Evolutionary conservation across 1,140 invertebrate genomes (phyloP).

Genomic region (Branchinecta lynchi): DNA sequence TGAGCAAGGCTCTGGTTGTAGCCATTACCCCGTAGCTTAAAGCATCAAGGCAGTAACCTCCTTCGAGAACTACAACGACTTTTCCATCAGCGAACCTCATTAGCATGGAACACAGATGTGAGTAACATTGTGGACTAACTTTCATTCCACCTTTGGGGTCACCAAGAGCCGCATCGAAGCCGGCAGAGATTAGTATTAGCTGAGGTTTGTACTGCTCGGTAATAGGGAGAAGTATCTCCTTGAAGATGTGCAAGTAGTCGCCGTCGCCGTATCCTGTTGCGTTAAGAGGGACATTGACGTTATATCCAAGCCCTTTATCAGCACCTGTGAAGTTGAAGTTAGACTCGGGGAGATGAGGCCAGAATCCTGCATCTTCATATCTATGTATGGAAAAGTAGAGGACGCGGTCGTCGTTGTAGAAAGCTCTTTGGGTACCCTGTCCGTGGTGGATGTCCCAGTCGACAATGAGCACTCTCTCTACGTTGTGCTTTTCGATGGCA

Average conservation of each 20-base stretch:
- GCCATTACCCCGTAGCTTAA: not conserved
- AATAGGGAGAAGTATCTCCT: not conserved
- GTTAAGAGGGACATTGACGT: conserved; percentile 33
- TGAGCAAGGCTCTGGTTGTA: not conserved
- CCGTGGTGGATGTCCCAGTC: conserved; percentile 37
- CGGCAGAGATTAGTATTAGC: conserved; percentile 60
- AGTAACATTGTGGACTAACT: not conserved
- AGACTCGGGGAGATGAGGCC: conserved; percentile 25
- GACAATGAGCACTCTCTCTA: conserved; percentile 30
- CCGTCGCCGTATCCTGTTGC: conserved; percentile 30
- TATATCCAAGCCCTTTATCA: conserved; percentile 26
- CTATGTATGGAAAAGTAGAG: conserved; percentile 35
- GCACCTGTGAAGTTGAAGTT: conserved; percentile 26
- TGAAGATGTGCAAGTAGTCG: conserved; percentile 29
- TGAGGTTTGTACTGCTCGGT: conserved; percentile 53
- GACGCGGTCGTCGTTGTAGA: conserved; percentile 28
- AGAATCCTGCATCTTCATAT: conserved; percentile 30
- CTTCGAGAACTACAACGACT: not conserved
- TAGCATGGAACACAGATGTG: not conserved
- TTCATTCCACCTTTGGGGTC: conserved; percentile 31
- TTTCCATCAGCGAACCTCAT: not conserved
- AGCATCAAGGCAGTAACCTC: not conserved
- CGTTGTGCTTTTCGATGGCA: conserved; percentile 28
- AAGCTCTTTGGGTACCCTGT: conserved; percentile 31
- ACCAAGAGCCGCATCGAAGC: conserved; percentile 63